Percentiles rank a stretch among this genome's conserved stretches.
Conservation (phyloP, 2,888 invertebrate genomes). For the Calameuta filiformis region DNA sequence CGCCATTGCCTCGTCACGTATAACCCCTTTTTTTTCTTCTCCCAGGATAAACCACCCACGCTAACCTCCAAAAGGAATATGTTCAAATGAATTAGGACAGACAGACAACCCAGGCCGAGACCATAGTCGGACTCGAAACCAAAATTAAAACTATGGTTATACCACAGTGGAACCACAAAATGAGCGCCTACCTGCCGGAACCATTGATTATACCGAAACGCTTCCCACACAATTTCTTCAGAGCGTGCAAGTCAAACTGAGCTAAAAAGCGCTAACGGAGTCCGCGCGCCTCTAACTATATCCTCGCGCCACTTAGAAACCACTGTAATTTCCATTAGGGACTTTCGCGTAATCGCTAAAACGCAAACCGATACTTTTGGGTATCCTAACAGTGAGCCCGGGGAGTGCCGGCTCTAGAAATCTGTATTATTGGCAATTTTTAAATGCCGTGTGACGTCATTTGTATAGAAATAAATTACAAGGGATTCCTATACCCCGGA, state of each 20-base stretch:
- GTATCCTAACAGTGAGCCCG: not conserved
- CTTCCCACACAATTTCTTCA: conserved; percentile 60
- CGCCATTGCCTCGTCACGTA: not conserved
- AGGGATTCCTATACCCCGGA: accelerated
- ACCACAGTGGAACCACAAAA: conserved; percentile 52
- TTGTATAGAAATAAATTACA: not conserved
- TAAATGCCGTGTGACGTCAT: not conserved
- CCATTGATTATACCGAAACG: conserved; percentile 64
- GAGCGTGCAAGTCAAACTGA: conserved; percentile 50
- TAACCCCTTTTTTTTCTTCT: not conserved
- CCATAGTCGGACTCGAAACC: conserved; percentile 4
- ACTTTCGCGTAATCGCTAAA: conserved; percentile 47
- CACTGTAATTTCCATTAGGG: conserved; percentile 63
- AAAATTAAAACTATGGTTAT: conserved; percentile 47
- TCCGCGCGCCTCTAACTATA: conserved; percentile 45
- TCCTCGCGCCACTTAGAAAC: conserved; percentile 59
- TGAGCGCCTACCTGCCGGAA: conserved; percentile 62
- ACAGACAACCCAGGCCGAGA: not conserved
- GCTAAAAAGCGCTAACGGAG: conserved; percentile 56
- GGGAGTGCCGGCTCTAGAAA: not conserved
- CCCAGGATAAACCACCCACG: conserved; percentile 1
- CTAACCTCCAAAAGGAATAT: conserved; percentile 10
- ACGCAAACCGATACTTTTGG: not conserved
- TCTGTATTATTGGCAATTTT: not conserved
- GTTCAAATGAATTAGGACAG: not conserved